Base-by-base conservation (phyloP, 1,140 invertebrate genomes). In the Apis laboriosa region DNA sequence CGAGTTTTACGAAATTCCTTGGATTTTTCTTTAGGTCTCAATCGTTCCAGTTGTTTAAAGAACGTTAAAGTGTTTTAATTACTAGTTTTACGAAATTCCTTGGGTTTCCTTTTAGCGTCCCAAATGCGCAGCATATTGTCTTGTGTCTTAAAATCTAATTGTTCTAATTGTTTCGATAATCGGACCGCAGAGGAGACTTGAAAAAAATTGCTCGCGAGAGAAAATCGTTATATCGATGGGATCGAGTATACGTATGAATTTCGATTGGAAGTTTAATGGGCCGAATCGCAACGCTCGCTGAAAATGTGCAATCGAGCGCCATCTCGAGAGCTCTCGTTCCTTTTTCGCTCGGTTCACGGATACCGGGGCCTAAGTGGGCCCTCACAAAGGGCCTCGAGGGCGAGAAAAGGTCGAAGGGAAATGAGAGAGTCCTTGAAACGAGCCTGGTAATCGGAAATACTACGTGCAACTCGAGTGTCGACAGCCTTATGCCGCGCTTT, bases 261-360 rank as follows among this genome's bases (percentile, higher is more conserved):
- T 67, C 84, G 76, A 84, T 86, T 81, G 51, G 74, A 78, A 86
- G 51, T 86, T 88, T 43, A 88, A 85, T 88, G 80, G 84, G 15
- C 53, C 73, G 83, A 77, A 79, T 43, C 53, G 76, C 53, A 43
- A n/a, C 28, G 58, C 19, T 19, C 34, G 56, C 73, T 75, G 70
- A n/a, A 88, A 88, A 84, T 88, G 87, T 78, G 80, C 87, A 88
- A 75, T 85, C 80, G 70, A 43, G 34, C 51, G 15, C 55, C 24
- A 21, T 24, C 21, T 70, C 56, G 56, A 83, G 79, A 53, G 77
- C 51, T 51, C 85, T 87, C 64, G 78, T 64, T 80, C 63, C 72
- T 79, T 82, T 75, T 43, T 75, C 51, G 24, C 56, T 53, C 74
- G 63, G 75, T 79, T 78, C 86, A 28, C 19, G 66, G 70, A 76